Percentiles rank a stretch among this genome's conserved stretches.
phyloP scores from a whole-genome alignment of 2,888 invertebrate genomes.

The Aplocera efformata region DNA sequence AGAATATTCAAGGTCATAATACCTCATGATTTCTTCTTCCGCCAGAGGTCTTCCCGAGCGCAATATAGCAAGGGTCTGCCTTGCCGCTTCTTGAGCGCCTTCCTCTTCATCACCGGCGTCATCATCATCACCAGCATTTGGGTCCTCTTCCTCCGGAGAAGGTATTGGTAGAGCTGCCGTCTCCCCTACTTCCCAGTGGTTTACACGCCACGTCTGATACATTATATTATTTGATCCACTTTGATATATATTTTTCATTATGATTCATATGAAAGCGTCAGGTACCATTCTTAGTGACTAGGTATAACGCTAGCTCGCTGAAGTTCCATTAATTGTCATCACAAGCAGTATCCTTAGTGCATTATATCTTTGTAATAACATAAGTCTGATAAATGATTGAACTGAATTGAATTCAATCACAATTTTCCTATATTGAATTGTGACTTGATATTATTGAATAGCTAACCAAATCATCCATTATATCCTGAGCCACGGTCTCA shows the following conservation, averaged over 20 bases:
- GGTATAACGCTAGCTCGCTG: too few relatives aligned
- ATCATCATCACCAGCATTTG: conserved; percentile 44
- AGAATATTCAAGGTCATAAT: too few relatives aligned
- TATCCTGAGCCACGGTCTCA: conserved; percentile 75
- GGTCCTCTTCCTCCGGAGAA: conserved; percentile 49
- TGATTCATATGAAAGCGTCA: too few relatives aligned
- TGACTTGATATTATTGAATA: not conserved
- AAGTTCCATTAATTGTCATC: too few relatives aligned
- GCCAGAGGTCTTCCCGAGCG: conserved; percentile 48
- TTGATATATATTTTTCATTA: too few relatives aligned
- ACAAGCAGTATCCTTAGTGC: too few relatives aligned
- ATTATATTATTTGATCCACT: not conserved
- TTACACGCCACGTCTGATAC: conserved; percentile 51
- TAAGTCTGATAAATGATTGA: too few relatives aligned
- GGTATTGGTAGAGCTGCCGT: conserved; percentile 40
- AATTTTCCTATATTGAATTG: too few relatives aligned
- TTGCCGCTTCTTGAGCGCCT: conserved; percentile 44
- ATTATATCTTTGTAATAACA: too few relatives aligned
- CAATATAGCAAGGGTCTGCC: conserved; percentile 48
- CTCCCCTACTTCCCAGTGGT: conserved; percentile 62
- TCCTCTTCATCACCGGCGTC: conserved; percentile 57
- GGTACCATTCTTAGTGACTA: too few relatives aligned
- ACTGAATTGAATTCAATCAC: too few relatives aligned
- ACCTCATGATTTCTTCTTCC: conserved; percentile 64
- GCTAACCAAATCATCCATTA: conserved; percentile 78